Evolutionary conservation across 1,140 invertebrate genomes (phyloP).

Genomic region (Rhopalosiphum maidis): DNA sequence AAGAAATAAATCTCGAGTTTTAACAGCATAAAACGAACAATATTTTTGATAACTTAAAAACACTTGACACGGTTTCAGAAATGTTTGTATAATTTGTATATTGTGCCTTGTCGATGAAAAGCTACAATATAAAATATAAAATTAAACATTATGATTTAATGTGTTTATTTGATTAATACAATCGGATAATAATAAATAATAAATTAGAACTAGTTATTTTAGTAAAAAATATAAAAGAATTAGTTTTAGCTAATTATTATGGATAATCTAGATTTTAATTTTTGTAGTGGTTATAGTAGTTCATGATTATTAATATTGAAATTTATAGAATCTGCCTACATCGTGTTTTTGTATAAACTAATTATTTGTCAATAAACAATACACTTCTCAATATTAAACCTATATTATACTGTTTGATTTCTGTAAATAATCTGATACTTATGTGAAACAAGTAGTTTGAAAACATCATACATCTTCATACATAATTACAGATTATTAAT

Average conservation of each 20-base stretch:
- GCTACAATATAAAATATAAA: background rate
- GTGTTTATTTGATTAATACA: no score
- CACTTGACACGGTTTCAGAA: no score
- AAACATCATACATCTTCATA: background rate
- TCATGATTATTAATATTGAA: background rate
- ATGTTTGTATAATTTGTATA: no score
- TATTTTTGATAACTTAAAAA: no score
- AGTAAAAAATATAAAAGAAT: background rate
- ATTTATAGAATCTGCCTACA: background rate
- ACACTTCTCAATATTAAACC: background rate
- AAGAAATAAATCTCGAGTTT: no score
- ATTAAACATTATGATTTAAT: background rate
- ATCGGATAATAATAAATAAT: background rate
- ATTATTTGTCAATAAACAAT: background rate
- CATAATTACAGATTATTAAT: background rate
- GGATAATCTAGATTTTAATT: background rate
- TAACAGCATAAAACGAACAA: no score
- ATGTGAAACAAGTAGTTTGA: background rate
- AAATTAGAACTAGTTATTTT: background rate
- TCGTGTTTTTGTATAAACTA: background rate
- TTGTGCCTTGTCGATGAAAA: background rate
- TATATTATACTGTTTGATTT: background rate
- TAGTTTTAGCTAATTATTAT: background rate
- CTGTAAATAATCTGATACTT: background rate
- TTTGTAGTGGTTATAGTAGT: background rate